phyloP scores from a whole-genome alignment of 1,140 invertebrate species.

The Lepidostoma basale region DNA sequence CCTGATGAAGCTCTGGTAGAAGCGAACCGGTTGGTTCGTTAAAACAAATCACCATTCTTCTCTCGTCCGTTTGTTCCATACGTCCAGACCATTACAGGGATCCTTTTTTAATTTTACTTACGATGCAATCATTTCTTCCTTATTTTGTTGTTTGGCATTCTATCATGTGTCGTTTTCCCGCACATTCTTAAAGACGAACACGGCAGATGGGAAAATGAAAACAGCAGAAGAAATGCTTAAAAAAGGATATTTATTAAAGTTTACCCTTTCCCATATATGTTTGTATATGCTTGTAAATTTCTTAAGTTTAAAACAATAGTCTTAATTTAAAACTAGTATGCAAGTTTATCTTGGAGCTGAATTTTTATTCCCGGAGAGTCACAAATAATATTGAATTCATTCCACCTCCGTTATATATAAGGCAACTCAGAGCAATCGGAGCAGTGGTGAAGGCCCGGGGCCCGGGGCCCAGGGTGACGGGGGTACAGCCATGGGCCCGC shows the following conservation, averaged over 20 bases:
- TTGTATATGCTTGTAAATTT: conserved; percentile 32
- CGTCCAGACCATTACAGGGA: no score
- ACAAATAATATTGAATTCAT: conserved; percentile 8
- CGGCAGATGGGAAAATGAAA: conserved; percentile 4
- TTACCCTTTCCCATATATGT: conserved; percentile 43
- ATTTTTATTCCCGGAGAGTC: neutral
- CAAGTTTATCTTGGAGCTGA: conserved; percentile 36
- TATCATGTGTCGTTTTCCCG: no score
- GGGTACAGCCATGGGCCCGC: no score
- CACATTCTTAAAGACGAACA: no score
- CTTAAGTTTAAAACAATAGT: conserved; percentile 33
- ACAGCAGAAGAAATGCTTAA: conserved; percentile 29
- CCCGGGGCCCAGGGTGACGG: no score
- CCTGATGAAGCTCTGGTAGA: no score
- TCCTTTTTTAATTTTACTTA: no score
- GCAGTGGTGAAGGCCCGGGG: neutral
- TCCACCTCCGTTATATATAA: neutral
- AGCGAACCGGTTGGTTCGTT: no score
- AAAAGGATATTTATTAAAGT: conserved; percentile 46
- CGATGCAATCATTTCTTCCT: no score
- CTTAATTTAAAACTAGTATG: conserved; percentile 35
- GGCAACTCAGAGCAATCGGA: conserved; percentile 19
- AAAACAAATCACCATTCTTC: no score
- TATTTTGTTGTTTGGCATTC: no score
- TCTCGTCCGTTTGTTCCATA: no score